Percentiles rank a stretch among this genome's conserved stretches.
Evolutionary conservation across 2,888 invertebrate species (phyloP).

Genomic region (Xylota segnis): DNA sequence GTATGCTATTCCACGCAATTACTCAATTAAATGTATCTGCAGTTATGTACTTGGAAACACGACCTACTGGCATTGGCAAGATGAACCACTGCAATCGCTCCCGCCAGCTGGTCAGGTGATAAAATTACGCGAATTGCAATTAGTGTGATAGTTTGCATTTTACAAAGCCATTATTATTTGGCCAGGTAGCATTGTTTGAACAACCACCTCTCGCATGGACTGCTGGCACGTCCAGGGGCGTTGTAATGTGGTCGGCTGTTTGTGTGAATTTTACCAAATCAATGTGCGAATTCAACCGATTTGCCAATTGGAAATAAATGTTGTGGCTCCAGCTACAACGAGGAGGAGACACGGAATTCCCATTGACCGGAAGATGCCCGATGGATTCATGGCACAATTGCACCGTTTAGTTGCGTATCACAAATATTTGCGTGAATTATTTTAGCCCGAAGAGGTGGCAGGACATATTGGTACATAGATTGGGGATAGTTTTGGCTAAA

Average conservation of each 20-base stretch:
- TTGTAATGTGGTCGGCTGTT: conserved; percentile 54
- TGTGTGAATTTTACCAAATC: conserved; percentile 65
- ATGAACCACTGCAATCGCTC: not conserved
- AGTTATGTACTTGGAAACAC: too few species aligned
- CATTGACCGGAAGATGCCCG: conserved; percentile 12
- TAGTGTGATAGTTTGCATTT: conserved; percentile 70
- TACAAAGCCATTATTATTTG: conserved; percentile 62
- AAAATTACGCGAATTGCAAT: conserved; percentile 58
- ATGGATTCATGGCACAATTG: not conserved
- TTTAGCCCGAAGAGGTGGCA: not conserved
- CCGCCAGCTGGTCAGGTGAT: not conserved
- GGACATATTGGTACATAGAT: not conserved
- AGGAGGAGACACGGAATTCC: not conserved
- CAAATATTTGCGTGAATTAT: conserved; percentile 46
- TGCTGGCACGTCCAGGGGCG: conserved; percentile 9
- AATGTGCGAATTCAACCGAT: conserved; percentile 61
- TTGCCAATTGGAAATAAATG: conserved; percentile 68
- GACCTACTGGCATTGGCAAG: conserved; percentile 2
- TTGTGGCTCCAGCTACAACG: conserved; percentile 52
- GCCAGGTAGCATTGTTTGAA: conserved; percentile 38
- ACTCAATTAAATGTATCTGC: conserved; percentile 4
- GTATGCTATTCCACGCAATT: conserved; percentile 17
- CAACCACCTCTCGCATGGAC: conserved; percentile 12
- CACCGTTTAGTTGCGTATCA: conserved; percentile 10
- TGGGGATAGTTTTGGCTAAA: not conserved